Conservation (phyloP, 2,113 vertebrate genomes). For the Siniperca chuatsi region DNA sequence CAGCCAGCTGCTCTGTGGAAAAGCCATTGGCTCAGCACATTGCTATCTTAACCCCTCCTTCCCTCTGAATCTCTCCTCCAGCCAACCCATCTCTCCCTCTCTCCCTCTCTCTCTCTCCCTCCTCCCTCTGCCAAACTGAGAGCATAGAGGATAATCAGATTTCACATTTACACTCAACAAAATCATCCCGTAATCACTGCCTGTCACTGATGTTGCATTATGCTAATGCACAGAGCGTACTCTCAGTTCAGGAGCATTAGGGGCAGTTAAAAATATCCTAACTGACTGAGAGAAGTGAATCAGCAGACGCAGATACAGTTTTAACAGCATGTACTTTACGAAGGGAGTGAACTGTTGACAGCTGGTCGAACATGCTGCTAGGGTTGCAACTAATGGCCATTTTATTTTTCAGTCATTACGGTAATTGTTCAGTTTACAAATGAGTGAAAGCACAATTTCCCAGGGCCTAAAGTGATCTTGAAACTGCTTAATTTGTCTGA, state of each 20-base stretch:
- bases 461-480: not conserved
- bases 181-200: slow-evolving; percentile 81
- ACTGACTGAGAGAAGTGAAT: slow-evolving; percentile 25
- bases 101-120: slow-evolving; percentile 37
- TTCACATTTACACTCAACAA: slow-evolving; percentile 82
- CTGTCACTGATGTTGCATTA: slow-evolving; percentile 68
- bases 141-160: slow-evolving; percentile 82
- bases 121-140: slow-evolving; percentile 53
- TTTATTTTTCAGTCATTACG: not conserved
- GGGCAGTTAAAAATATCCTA: slow-evolving; percentile 64
- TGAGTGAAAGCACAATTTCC: not conserved
- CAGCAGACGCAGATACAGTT: slow-evolving; percentile 30
- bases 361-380: not conserved
- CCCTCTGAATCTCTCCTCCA: slow-evolving; percentile 57
- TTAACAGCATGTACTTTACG: not conserved
- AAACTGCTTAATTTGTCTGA: not conserved
- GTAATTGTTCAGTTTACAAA: not conserved
- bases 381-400: not conserved
- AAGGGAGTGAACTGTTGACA: slow-evolving; percentile 1
- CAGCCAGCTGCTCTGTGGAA: slow-evolving; percentile 75
- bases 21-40: slow-evolving; percentile 83
- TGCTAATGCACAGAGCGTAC: slow-evolving; percentile 55
- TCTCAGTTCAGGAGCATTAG: slow-evolving; percentile 53
- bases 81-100: slow-evolving; percentile 32
- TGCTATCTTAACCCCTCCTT: slow-evolving; percentile 72